A percentile compares a stretch with the other conserved stretches of the same genome.
phyloP scores from a whole-genome alignment of 2,113 vertebrate genomes.

The Orientallactaga bullata region DNA sequence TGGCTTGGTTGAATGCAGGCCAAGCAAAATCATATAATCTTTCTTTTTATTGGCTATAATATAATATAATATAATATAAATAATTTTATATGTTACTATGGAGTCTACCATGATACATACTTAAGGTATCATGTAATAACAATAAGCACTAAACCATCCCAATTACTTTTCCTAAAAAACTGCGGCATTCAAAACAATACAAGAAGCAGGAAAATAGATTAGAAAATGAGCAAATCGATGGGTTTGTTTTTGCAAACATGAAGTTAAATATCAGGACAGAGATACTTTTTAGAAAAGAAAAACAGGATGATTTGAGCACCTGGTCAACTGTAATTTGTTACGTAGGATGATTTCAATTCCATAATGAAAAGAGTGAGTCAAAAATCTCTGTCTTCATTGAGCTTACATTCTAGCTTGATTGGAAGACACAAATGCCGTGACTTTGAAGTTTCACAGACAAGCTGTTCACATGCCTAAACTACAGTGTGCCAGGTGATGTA shows the following conservation, averaged over 20 bases:
- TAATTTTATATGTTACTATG: neutral
- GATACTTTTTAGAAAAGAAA: neutral
- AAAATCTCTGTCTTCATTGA: neutral
- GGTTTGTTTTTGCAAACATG: neutral
- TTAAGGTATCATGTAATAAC: neutral
- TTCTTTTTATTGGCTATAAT: neutral
- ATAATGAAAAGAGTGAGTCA: neutral
- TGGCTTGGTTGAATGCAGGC: neutral
- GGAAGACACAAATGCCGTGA: neutral
- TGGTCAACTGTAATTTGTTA: neutral
- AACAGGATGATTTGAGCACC: neutral
- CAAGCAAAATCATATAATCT: neutral
- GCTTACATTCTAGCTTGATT: neutral
- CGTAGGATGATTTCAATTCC: neutral
- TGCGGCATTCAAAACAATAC: neutral
- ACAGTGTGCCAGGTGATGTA: neutral
- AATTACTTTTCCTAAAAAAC: neutral
- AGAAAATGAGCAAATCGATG: neutral
- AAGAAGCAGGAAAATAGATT: neutral
- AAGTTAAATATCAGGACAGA: slow-evolving; percentile 27
- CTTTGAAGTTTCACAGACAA: neutral
- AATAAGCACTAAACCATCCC: neutral
- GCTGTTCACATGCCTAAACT: accelerated
- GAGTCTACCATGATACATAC: neutral
- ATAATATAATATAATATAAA: too few relatives aligned